Percentiles rank a stretch among this genome's conserved stretches.
These are phyloP conservation scores for Gymnorhina tibicen DNA, from an alignment of 2,113 vertebrate species.

Conservation along the genomic window DNA sequence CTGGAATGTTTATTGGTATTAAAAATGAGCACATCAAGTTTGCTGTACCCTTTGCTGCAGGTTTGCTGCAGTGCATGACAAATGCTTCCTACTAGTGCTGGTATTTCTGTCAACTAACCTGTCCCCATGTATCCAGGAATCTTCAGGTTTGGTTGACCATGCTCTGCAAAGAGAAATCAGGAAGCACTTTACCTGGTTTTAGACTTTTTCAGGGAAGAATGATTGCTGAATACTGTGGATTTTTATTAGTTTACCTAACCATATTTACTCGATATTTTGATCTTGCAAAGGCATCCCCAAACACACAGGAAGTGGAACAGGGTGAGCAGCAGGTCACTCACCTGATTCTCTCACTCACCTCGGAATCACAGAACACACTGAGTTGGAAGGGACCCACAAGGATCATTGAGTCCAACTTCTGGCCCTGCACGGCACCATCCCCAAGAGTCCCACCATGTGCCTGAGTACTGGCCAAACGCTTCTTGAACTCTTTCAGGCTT, in stretches of 20 bases:
- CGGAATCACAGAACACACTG: not conserved
- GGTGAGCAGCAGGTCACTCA: not conserved
- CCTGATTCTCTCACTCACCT: too few relatives aligned
- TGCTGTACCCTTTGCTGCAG: not conserved
- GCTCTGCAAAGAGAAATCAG: not conserved
- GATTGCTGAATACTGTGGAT: not conserved
- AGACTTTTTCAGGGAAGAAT: not conserved
- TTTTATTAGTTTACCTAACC: not conserved
- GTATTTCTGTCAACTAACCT: not conserved
- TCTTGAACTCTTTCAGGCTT: not conserved
- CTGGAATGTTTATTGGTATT: not conserved
- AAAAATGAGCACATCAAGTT: not conserved
- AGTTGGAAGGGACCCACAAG: not conserved
- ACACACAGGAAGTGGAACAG: not conserved
- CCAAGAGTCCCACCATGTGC: not conserved
- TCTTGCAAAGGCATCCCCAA: not conserved
- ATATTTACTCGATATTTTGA: not conserved
- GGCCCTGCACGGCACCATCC: not conserved
- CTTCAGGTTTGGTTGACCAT: not conserved
- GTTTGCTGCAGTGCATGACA: not conserved
- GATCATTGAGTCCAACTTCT: not conserved
- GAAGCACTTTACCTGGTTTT: not conserved
- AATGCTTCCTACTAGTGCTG: not conserved
- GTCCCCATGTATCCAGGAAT: rapidly evolving
- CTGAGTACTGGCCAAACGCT: rapidly evolving